Base-by-base conservation (phyloP, 1,140 invertebrate genomes). In the Drosophila eugracilis region DNA sequence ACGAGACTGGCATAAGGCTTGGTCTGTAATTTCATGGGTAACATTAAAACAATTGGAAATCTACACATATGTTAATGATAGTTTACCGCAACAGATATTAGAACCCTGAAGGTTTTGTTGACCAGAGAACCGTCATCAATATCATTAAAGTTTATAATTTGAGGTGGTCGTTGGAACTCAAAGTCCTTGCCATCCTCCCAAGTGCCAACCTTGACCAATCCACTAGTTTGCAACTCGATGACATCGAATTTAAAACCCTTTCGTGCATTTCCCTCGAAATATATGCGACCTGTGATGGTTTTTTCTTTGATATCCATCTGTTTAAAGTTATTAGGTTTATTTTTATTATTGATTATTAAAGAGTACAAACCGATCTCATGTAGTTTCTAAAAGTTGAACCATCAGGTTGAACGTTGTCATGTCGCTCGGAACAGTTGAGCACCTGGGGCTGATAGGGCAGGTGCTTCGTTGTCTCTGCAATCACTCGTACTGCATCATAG, bases 1-100 rank as follows among this genome's bases (percentile, higher is more conserved):
- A 95, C 97, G 17, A 95, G 80, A 95, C 98, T 98, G 12, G 95
- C 95, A 86, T 97, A 98, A 0, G 97, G 97, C 30, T 94, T 92
- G 73, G 95, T 96, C 96, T 97, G 28, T 3, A 9, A 45, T 26
- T 0, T 0, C 5, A 34, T 6, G 28, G 1, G 1, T 1, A 10
- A 26, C 7, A 2, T n/a, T 7, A 4, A 19, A 32, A n/a, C 2
- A n/a, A 5, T 10, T 4, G 92, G 93, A 1, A 0, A 44, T 19
- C 22, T 9, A 15, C 26, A 6, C 4, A 9, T 15, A 14, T 14
- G n/a, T n/a, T n/a, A 1, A 15, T 5, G 5, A 24, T 6, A 17
- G 97, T 96, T 22, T 53, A 91, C 89, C 21, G 78, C 74, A 92
- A 97, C 92, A 15, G 96, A 94, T 24, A 96, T 98, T 0, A 97